Base-by-base conservation (phyloP, 2,888 invertebrate genomes). In the Stenotaenia linearis region DNA sequence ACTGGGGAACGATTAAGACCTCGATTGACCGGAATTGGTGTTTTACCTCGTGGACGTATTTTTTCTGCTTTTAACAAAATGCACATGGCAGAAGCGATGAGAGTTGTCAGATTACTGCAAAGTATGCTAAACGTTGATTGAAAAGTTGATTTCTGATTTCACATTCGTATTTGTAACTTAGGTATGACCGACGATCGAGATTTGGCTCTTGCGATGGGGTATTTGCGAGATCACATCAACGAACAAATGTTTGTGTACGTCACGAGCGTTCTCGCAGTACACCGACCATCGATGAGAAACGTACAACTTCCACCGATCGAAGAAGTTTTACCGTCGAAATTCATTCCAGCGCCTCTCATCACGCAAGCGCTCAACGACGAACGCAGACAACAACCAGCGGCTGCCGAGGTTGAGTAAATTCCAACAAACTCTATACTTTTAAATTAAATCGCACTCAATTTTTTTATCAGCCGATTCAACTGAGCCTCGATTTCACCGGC, bases 291-390 rank as follows among this genome's bases (percentile, higher is more conserved):
- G 84, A 92, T 93, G 1, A 90, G 90, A 83, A 89, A 91, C 75
- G 84, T 94, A 23, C 89, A 89, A 77, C 86, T 93, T 75, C 94
- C 94, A 0, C 90, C 92, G 0, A 90, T 95, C 82, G 90, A 91
- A 50, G 92, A 94, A 85, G 88, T 91, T 0, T 94, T 95, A 86
- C 96, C 95, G 0, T 91, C 92, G 84, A 93, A 93, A 86, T 95
- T 92, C 86, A 88, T 95, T 83, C 93, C 93, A 83, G 90, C 92
- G 10, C 90, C 91, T 50, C 89, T 92, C 1, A 91, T 94, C 84
- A 87, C 90, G 0, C 88, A 89, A 78, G 93, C 92, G 0, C 88
- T 92, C 15, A 92, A 93, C 84, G 91, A 91, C 85, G 89, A 79
- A 69, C 91, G 78, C 90, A 6, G 69, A 76, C 82, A 82, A 81